Percentiles rank a stretch among this genome's conserved stretches.
Conservation (phyloP, 2,113 vertebrate species). For the Nothobranchius furzeri region DNA sequence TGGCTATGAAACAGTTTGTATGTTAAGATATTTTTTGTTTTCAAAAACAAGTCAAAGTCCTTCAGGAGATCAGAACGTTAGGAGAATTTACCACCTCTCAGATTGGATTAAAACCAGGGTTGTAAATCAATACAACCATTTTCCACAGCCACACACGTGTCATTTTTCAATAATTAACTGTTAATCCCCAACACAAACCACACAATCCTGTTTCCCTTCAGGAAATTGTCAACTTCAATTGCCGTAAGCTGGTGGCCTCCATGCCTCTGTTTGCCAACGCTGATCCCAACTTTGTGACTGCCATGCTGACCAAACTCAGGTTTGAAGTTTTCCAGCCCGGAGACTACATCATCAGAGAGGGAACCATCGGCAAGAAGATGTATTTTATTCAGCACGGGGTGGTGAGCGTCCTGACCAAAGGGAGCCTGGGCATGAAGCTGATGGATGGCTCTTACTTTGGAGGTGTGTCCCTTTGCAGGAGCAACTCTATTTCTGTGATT, state of each 20-base stretch:
- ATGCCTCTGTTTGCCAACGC: conserved; percentile 98
- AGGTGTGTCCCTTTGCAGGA: conserved; percentile 75
- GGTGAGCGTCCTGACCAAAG: conserved; percentile 89
- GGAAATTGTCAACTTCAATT: conserved; percentile 99
- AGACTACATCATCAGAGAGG: conserved; percentile 94
- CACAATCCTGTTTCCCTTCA: conserved; percentile 47
- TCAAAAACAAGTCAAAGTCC: neutral
- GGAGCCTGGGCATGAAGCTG: conserved; percentile 91
- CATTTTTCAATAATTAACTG: no score
- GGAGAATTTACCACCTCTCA: no score
- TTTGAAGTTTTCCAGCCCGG: conserved; percentile 97
- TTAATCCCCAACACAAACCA: neutral
- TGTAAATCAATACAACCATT: no score
- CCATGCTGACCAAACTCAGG: conserved; percentile 96
- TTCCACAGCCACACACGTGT: no score
- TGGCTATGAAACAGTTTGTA: neutral
- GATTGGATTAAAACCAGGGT: no score
- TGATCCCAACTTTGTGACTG: conserved; percentile 96
- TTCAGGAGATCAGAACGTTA: no score
- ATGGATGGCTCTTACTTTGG: conserved; percentile 96
- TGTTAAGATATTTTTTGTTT: neutral
- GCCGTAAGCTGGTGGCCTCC: conserved; percentile 95
- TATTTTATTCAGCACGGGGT: conserved; percentile 97
- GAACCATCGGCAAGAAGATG: conserved; percentile 98
- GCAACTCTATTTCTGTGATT: rapidly evolving